Evolutionary conservation across 2,888 invertebrate genomes (phyloP), one percentile per base, ranked within the genome.

Genomic region (Drosophila affinis): DNA sequence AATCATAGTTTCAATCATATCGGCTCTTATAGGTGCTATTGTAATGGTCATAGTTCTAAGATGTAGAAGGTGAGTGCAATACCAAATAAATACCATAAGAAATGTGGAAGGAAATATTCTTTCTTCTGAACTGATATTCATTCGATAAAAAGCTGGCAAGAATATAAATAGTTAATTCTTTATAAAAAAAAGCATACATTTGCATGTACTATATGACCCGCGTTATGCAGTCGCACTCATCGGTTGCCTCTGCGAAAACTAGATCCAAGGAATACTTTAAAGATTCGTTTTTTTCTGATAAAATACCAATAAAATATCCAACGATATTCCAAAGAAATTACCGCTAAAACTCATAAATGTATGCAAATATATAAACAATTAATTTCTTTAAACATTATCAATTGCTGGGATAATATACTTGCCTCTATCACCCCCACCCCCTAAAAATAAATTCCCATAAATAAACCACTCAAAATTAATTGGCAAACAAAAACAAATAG

Each of bases 21-120:
- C 95, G 77, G 95, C 95, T 82, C 93, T 95, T 76, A 93, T 95
- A 90, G 95, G 95, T 84, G 95, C 95, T 82, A 94, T 95, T 89
- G 93, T 95, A 87, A 95, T 95, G 95, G 95, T 95, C 91, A 93
- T 94, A 90, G 94, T 95, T 77, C 93, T 95, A 85, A 95, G 95
- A 91, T 95, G 95, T 92, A 93, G 89, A 90, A 91, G 92, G 92
- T 92, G 81, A 91, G 92, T 91, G 34, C 0, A 29, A 9, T 7
- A 4, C 24, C 3, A 2, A 9, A 9, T 14, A 6, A 34, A 9
- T 5, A 12, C 12, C 12, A 14, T 7, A 14, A 39, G 7, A 39
- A n/a, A n/a, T 39, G 6, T 14, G 21, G 21, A 21, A 21, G 12
- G 34, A 2, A 34, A 34, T 5, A 5, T 12, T 3, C 32, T 1